Base-by-base conservation (phyloP, 2,888 invertebrate species). In the Ferdinandea cuprea region DNA sequence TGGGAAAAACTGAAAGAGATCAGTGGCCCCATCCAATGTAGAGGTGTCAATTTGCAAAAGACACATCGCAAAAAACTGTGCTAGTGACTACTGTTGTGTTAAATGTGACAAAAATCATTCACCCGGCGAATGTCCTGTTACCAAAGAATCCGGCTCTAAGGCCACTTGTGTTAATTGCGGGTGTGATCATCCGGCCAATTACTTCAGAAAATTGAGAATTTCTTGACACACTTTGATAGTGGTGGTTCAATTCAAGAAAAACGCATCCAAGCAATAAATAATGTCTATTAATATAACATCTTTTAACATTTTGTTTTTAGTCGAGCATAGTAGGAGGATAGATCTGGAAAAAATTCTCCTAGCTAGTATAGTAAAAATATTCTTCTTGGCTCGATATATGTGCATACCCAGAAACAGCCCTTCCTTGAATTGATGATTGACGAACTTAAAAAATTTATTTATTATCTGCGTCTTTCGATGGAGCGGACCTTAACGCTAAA, bases 311-410 rank as follows among this genome's bases (percentile, higher is more conserved):
- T 21, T 25, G 46, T 63, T 48, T 21, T 25, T 48, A 11, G 19
- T 37, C 2, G 25, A 13, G 3, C 63, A 63, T 2, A 37, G 21
- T 15, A 46, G 48, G 25, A 48, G 63, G 15, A 35, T 50, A n/a
- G 48, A 63, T 25, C 15, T 63, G 0, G 0, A 7, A 19, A 61
- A 32, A 19, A 59, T 30, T 32, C 59, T 59, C 11, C 44, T 7
- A 6, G 61, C 44, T 8, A 8, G 9, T 1, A 61, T n/a, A n/a
- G n/a, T n/a, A n/a, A n/a, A n/a, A n/a, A n/a, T n/a, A n/a, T n/a
- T n/a, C n/a, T n/a, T n/a, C n/a, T n/a, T n/a, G n/a, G n/a, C n/a
- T n/a, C n/a, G n/a, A n/a, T n/a, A n/a, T n/a, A n/a, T n/a, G n/a
- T n/a, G n/a, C n/a, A n/a, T n/a, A n/a, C n/a, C n/a, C n/a, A n/a